Base-by-base conservation (phyloP, 2,888 invertebrate species). In the Patella ulyssiponensis region DNA sequence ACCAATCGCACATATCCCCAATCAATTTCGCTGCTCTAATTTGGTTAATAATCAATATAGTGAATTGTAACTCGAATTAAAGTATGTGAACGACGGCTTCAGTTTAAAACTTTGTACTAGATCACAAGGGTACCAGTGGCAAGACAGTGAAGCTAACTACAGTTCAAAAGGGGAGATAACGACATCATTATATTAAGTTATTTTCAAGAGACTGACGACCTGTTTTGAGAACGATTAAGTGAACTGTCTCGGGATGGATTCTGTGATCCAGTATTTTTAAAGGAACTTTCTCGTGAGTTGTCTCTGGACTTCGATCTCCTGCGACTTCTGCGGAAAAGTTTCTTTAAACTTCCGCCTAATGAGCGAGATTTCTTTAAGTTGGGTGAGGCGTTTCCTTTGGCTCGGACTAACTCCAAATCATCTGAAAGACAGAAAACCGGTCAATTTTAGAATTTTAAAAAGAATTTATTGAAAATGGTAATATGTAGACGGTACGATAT, bases 311-410 rank as follows among this genome's bases (percentile, higher is more conserved):
- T 80, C 52, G 86, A 86, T 73, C 86, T 79, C 75, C 88, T 87
- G 54, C 88, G 82, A 74, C 88, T 85, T 70, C 89, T 79, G 64
- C 86, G 83, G 84, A 89, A 89, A 58, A 89, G 79, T 80, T 89
- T 89, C 82, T 87, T 88, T 15, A 89, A 81, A 74, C 89, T 89
- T 53, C 89, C 87, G n/a, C 89, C 89, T 4, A 89, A 83, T n/a
- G 89, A 88, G 71, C 87, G 81, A 20, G 89, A 88, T 78, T 89
- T 89, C 81, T 89, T 89, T 78, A 89, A 82, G 77, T 84, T 88
- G 27, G 88, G 87, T 20, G 87, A 83, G 82, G 79, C 33, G 84
- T 79, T 33, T 85, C 81, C 64, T 79, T 76, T 56, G 23, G 79
- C 79, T 81, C 83, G 80, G 64, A 86, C 87, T 54, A 88, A 80